phyloP scores from a whole-genome alignment of 1,140 invertebrate genomes.

The Hylaeus anthracinus region DNA sequence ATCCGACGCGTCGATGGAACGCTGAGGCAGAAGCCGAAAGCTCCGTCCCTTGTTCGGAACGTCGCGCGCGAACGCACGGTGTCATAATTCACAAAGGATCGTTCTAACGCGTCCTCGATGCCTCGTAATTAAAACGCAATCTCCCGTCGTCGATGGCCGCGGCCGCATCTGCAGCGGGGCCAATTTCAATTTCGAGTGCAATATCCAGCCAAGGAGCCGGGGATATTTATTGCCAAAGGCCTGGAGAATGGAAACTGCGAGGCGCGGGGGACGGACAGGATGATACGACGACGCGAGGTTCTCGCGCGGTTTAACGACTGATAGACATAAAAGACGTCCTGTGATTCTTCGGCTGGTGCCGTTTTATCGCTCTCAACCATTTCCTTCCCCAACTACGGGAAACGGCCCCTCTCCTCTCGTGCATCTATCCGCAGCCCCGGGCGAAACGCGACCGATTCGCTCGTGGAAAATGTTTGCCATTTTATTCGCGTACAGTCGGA shows the following conservation, averaged over 20 bases:
- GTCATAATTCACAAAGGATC: conserved; percentile 2
- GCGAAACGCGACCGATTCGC: conserved; percentile 25
- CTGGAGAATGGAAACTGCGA: not conserved
- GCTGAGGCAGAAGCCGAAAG: not conserved
- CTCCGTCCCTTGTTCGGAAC: not conserved
- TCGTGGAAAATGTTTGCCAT: not conserved
- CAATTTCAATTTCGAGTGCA: conserved; percentile 52
- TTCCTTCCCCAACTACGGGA: conserved; percentile 11
- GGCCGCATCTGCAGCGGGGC: conserved; percentile 10
- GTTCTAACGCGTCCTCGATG: conserved; percentile 28
- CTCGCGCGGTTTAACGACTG: conserved; percentile 46
- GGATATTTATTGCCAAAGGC: conserved; percentile 54
- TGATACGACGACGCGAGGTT: conserved; percentile 4
- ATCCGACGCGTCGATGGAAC: not conserved
- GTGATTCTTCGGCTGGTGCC: conserved; percentile 22
- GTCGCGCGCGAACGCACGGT: not conserved
- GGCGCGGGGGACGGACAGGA: conserved; percentile 6
- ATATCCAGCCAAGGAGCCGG: conserved; percentile 29
- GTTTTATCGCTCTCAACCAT: conserved; percentile 25
- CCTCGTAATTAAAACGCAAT: conserved; percentile 57
- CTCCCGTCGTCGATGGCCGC: conserved; percentile 22
- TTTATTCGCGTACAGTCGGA: not conserved
- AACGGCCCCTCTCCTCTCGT: conserved; percentile 7
- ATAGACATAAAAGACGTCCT: conserved; percentile 57
- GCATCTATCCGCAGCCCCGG: not conserved